Percentiles rank a stretch among this genome's conserved stretches.
phyloP scores from a whole-genome alignment of 2,797 vertebrate species.

The Merluccius polli region DNA sequence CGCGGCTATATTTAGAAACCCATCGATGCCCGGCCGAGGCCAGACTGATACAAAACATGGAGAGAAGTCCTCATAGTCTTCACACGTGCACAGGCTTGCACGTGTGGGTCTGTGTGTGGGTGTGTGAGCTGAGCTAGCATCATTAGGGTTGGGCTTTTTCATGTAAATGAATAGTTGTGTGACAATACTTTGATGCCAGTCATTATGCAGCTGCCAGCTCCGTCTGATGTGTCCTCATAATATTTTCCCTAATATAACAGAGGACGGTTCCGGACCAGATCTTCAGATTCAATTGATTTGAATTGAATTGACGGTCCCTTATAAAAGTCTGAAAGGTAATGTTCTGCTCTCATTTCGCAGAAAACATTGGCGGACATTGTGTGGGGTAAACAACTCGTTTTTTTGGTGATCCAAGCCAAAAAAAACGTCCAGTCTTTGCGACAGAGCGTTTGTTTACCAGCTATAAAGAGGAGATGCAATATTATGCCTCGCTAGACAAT shows the following conservation, averaged over 20 bases:
- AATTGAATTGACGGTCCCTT: background rate
- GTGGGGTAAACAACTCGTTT: background rate
- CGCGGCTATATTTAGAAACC: too few relatives aligned
- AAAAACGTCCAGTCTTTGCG: background rate
- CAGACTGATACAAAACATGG: too few relatives aligned
- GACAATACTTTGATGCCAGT: background rate
- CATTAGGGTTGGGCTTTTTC: background rate
- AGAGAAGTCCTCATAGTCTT: too few relatives aligned
- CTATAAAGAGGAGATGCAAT: background rate
- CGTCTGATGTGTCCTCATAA: background rate
- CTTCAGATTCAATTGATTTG: background rate
- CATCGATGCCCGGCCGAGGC: too few relatives aligned
- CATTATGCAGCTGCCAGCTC: background rate
- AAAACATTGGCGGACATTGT: background rate
- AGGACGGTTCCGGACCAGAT: background rate
- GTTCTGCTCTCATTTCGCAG: background rate
- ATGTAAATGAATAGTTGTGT: background rate
- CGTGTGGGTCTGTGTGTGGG: background rate
- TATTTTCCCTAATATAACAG: background rate
- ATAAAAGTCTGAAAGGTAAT: background rate
- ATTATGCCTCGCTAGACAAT: background rate
- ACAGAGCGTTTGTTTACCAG: background rate
- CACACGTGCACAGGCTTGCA: too few relatives aligned
- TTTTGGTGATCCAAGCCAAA: background rate
- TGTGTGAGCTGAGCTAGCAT: background rate